A percentile compares a stretch with the other conserved stretches of the same genome.
Conservation (phyloP, 2,113 vertebrate species). For the Paramisgurnus dabryanus region DNA sequence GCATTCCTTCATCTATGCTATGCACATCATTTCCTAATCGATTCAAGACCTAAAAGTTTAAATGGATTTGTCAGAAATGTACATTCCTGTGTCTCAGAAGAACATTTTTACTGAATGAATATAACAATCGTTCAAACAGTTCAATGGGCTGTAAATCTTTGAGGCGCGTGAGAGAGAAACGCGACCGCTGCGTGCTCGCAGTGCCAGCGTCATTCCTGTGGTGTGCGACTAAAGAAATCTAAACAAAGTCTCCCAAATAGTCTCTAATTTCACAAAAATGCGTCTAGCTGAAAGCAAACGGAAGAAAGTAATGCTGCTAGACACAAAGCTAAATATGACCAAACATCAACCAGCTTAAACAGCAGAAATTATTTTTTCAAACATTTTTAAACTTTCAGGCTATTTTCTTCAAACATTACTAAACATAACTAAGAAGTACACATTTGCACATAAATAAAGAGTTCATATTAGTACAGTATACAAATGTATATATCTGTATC, state of each 20-base stretch:
- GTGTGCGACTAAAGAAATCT: slow-evolving; percentile 37
- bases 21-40: neutral
- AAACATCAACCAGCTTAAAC: neutral
- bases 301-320: slow-evolving; percentile 5
- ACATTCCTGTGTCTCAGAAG: neutral
- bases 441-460: too few species aligned
- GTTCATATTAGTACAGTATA: too few species aligned
- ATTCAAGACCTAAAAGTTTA: neutral
- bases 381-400: too few species aligned
- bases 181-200: slow-evolving; percentile 9
- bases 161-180: neutral
- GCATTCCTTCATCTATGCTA: neutral
- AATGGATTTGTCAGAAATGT: neutral
- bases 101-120: neutral
- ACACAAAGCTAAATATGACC: neutral
- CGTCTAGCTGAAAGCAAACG: slow-evolving; percentile 38
- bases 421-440: too few species aligned
- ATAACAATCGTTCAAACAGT: neutral
- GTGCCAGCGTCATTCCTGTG: slow-evolving; percentile 49
- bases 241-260: slow-evolving; percentile 38
- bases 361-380: too few species aligned
- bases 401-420: too few species aligned
- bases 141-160: neutral
- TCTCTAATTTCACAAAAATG: slow-evolving; percentile 44
- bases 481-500: too few species aligned